Evolutionary conservation across 2,888 invertebrate species (phyloP), one percentile per base, ranked within the genome.

Genomic region (Acholoe squamosa): DNA sequence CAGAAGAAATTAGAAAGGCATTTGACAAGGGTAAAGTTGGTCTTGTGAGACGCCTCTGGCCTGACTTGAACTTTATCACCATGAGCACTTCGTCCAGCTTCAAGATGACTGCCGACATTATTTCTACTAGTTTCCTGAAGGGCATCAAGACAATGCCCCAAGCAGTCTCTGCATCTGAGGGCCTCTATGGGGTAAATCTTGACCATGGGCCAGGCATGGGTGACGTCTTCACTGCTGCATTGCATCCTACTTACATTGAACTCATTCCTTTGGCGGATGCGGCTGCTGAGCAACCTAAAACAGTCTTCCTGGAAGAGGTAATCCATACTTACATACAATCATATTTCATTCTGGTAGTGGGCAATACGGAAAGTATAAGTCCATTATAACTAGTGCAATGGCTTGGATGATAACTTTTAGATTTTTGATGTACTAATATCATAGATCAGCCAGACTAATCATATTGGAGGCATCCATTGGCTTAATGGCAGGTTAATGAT

Each of bases 1-100:
- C 84, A 10, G 84, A 14, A 25, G 84, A 84, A 33, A 3, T 84
- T 33, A 34, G 84, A 5, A 3, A 16, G 43, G 51, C 33, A 25
- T 84, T 84, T 28, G 14, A 84, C 25, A 52, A 43, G 12, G 84
- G 84, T n/a, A 43, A 33, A 10, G 43, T 43, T 5, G 43, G 84
- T 14, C n/a, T 84, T 7, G 43, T 52, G 52, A 33, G 33, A 84
- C 84, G 84, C n/a, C 16, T 84, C 19, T 84, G 84, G 84, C 34
- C 34, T 22, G 84, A 84, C 3, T n/a, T 84, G 16, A 25, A 52
- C n/a, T 84, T 84, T 52, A 22, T 84, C 10, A 84, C 33, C 52
- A 28, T 84, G n/a, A 84, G 51, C 34, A 10, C 25, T 52, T 51
- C 84, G 0, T 31, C n/a, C n/a, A 52, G 51, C n/a, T 84, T 84